A percentile compares a stretch with the other conserved stretches of the same genome.
Evolutionary conservation across 2,888 invertebrate genomes (phyloP).

Genomic region (Spodoptera picta): DNA sequence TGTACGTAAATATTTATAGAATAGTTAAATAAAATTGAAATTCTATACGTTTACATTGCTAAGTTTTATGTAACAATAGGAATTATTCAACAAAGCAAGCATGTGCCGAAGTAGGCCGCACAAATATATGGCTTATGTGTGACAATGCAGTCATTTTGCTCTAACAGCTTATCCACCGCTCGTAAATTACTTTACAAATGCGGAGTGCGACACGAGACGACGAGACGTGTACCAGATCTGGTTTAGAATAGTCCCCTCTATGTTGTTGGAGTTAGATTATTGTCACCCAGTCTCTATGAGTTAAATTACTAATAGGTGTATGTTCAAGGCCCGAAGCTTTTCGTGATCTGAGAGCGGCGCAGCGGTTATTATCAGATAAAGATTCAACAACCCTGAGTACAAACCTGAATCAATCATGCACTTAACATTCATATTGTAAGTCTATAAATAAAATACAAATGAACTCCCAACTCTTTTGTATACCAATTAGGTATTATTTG

Average conservation of each 20-base stretch:
- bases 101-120: conserved; percentile 32
- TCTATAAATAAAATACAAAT: conserved; percentile 1
- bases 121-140: conserved; percentile 39
- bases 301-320: conserved; percentile 34
- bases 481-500: conserved; percentile 15
- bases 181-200: conserved; percentile 50
- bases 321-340: conserved; percentile 33
- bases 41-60: conserved; percentile 3
- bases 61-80: conserved; percentile 29
- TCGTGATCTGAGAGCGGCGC: conserved; percentile 7
- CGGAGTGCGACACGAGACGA: conserved; percentile 29
- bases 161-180: conserved; percentile 26
- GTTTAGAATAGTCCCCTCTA: conserved; percentile 37
- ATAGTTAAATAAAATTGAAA: background rate
- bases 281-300: conserved; percentile 12
- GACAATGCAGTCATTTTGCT: conserved; percentile 41
- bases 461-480: conserved; percentile 4
- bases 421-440: conserved; percentile 2
- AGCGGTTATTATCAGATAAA: background rate
- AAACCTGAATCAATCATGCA: conserved; percentile 6
- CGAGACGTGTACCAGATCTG: conserved; percentile 31
- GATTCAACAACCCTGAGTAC: background rate
- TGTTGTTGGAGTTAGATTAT: conserved; percentile 6
- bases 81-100: conserved; percentile 30
- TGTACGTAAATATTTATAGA: conserved; percentile 2